Base-by-base conservation (phyloP, 1,140 invertebrate genomes). In the Hycleus cichorii region DNA sequence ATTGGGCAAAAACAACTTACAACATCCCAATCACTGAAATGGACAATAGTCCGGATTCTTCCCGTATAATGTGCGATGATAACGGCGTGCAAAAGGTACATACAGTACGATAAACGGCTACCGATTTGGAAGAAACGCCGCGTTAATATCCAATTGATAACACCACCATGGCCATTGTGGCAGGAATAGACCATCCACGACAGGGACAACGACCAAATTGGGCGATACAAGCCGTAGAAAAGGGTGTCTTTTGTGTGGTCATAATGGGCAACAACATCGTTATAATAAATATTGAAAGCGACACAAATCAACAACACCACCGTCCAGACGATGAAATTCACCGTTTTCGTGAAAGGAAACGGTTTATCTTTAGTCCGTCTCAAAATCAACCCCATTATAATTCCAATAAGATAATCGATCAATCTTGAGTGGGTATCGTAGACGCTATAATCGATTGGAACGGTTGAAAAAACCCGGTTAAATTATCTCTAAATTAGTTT, bases 141-240 rank as follows among this genome's bases (percentile, higher is more conserved):
- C 25, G 62, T 60, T 44, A 71, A 50, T 12, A 68, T 47, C 53
- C 59, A 64, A 48, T 68, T 68, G 5, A 71, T 44, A 27, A 64
- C 48, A 64, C 66, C 69, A 62, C 67, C 65, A 58, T 64, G 55
- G 44, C 67, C 68, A 39, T 61, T 8, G 48, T 55, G 46, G 44
- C 62, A 71, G 11, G 65, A 60, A 51, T 64, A 69, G 5, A 66
- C 57, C 46, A 71, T 59, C 67, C 68, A 71, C 32, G 59, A 52
- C 9, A 71, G 39, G 27, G 60, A 55, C 7, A 62, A 9, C 43
- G 63, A 57, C 68, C 68, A 71, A 25, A 62, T 44, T 32, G 64
- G 68, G 46, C 63, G 59, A 6, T 60, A 50, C 26, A 69, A 49
- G 10, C 47, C 54, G 42, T 69, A 63, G 42, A 49, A 64, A n/a